Conservation (phyloP, 2,888 invertebrate species). For the Gastrophysa polygoni region DNA sequence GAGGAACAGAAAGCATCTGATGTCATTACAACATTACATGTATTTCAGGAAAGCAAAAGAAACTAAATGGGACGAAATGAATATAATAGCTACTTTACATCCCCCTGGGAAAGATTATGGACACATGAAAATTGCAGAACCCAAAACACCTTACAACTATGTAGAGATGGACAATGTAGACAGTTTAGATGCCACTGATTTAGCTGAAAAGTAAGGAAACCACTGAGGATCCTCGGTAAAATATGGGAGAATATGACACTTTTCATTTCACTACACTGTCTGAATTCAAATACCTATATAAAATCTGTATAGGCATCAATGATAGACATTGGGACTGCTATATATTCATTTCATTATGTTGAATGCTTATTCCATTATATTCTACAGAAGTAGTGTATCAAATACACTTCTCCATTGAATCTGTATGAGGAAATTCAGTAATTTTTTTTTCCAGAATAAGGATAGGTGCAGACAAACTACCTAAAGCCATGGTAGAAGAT, state of each 20-base stretch:
- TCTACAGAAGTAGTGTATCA: too few relatives aligned
- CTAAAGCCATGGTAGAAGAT: conserved; percentile 58
- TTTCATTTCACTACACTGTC: too few relatives aligned
- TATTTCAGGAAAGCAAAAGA: conserved; percentile 58
- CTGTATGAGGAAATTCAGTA: too few relatives aligned
- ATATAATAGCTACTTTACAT: conserved; percentile 97
- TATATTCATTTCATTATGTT: too few relatives aligned
- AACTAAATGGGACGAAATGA: conserved; percentile 97
- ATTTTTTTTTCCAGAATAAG: conserved; percentile 49
- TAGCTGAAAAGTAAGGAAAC: conserved; percentile 73
- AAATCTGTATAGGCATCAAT: too few relatives aligned
- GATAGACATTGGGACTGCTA: too few relatives aligned
- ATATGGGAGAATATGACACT: background rate
- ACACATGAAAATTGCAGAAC: conserved; percentile 98
- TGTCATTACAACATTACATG: conserved; percentile 5
- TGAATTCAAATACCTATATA: too few relatives aligned
- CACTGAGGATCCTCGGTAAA: too few relatives aligned
- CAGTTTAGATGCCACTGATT: conserved; percentile 70
- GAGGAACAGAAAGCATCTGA: background rate
- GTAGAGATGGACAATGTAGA: conserved; percentile 65
- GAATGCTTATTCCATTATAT: background rate
- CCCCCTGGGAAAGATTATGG: conserved; percentile 99
- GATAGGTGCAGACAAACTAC: conserved; percentile 57
- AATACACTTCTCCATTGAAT: too few relatives aligned
- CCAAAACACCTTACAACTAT: conserved; percentile 90